A percentile compares a stretch with the other conserved stretches of the same genome.
Evolutionary conservation across 2,113 vertebrate species (phyloP).

Genomic region (Tretioscincus oriximinensis): DNA sequence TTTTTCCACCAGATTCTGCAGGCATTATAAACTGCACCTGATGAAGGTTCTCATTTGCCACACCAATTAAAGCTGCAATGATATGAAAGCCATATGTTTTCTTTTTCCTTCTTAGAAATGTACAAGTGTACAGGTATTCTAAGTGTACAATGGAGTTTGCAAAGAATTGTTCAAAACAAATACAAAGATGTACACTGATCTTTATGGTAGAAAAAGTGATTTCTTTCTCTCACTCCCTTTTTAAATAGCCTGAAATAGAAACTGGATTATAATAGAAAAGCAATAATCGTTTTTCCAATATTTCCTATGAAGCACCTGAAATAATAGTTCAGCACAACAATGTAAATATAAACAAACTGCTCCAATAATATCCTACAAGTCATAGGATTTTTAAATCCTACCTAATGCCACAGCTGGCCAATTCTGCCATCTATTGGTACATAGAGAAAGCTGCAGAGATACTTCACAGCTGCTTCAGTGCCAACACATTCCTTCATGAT

Average conservation of each 20-base stretch:
- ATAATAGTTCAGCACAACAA: background rate
- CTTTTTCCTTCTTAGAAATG: background rate
- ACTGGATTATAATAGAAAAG: background rate
- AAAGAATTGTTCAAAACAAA: background rate
- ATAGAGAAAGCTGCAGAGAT: background rate
- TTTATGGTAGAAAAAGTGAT: background rate
- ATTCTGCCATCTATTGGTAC: conserved; percentile 44
- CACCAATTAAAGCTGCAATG: background rate
- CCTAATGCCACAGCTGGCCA: background rate
- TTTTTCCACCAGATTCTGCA: no score
- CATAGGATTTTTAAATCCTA: background rate
- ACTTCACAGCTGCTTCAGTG: background rate
- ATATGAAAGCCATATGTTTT: background rate
- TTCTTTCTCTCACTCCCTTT: background rate
- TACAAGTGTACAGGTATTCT: no score
- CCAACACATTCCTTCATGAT: background rate
- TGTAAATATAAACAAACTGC: background rate
- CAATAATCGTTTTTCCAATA: background rate
- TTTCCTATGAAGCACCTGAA: background rate
- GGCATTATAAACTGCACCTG: no score
- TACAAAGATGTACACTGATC: background rate
- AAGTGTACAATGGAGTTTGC: no score
- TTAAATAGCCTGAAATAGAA: background rate
- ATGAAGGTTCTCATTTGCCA: no score
- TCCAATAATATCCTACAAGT: background rate